Percentiles rank a stretch among this genome's conserved stretches.
These are phyloP conservation scores for Rousettus madagascariensis DNA, from an alignment of 2,797 vertebrate genomes.

Conservation along the genomic window DNA sequence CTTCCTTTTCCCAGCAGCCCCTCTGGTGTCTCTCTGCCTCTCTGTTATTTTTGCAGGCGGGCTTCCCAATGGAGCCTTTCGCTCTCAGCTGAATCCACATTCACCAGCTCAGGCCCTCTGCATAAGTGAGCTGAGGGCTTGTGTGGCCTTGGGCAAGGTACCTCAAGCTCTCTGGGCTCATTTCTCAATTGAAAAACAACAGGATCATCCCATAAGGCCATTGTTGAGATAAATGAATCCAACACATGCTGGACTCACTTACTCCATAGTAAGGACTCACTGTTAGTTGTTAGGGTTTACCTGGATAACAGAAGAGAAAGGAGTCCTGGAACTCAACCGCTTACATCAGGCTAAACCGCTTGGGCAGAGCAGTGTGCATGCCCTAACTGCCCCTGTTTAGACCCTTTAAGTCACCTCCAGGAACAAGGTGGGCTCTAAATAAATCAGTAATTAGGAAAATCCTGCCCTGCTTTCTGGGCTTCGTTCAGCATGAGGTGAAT, in stretches of 20 bases:
- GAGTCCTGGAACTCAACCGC: not conserved
- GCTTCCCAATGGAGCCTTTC: not conserved
- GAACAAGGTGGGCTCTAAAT: not conserved
- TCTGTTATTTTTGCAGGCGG: not conserved
- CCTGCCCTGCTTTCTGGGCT: not conserved
- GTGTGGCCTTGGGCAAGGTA: not conserved
- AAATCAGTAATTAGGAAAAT: not conserved
- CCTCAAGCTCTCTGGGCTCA: not conserved
- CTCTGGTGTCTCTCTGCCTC: not conserved
- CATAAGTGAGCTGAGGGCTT: not conserved
- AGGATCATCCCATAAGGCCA: fast-evolving
- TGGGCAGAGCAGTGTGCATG: not conserved
- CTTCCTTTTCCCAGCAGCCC: not conserved
- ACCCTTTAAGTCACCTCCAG: not conserved
- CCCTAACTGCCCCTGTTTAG: not conserved
- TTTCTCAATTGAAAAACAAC: not conserved
- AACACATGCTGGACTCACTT: too few relatives aligned
- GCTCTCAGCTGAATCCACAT: not conserved
- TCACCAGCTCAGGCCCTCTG: not conserved
- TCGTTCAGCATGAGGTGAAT: not conserved
- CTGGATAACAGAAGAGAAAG: not conserved
- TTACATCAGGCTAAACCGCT: not conserved
- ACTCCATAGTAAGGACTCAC: fast-evolving
- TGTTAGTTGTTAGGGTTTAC: not conserved
- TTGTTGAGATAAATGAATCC: not conserved